A percentile compares a stretch with the other conserved stretches of the same genome.
phyloP scores from a whole-genome alignment of 2,888 invertebrate genomes.

The Phyllotreta striolata region DNA sequence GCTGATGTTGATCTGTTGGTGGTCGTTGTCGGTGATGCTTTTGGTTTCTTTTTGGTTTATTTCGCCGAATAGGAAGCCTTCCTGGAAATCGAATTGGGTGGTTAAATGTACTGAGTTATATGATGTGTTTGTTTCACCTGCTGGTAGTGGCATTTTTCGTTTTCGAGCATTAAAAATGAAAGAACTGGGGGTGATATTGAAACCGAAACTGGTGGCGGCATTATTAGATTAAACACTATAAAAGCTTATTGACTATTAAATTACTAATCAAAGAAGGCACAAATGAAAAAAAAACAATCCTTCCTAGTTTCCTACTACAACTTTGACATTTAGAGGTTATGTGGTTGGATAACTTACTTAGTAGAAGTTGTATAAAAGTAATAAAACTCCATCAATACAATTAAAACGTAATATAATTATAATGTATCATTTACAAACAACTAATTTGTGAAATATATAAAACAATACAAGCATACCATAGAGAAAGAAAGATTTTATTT shows the following conservation, averaged over 20 bases:
- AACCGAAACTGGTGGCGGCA: constrained; percentile 45
- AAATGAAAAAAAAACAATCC: not conserved
- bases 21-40: constrained; percentile 74
- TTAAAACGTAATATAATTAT: too few relatives aligned
- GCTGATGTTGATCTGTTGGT: constrained; percentile 68
- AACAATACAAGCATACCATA: too few relatives aligned
- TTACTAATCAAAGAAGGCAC: not conserved
- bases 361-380: too few relatives aligned
- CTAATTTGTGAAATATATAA: too few relatives aligned
- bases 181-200: constrained; percentile 68
- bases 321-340: too few relatives aligned
- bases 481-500: too few relatives aligned
- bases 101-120: not conserved
- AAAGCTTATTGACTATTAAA: not conserved
- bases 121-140: constrained; percentile 64
- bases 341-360: too few relatives aligned
- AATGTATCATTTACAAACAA: too few relatives aligned
- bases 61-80: constrained; percentile 73
- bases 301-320: too few relatives aligned
- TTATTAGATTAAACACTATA: constrained; percentile 3
- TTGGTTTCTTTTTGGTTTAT: constrained; percentile 70
- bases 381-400: too few relatives aligned
- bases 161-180: constrained; percentile 74
- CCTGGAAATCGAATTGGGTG: constrained; percentile 53
- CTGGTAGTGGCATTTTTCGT: constrained; percentile 67